Evolutionary conservation across 2,113 vertebrate genomes (phyloP), one percentile per base, ranked within the genome.

Genomic region (Antechinus flavipes): DNA sequence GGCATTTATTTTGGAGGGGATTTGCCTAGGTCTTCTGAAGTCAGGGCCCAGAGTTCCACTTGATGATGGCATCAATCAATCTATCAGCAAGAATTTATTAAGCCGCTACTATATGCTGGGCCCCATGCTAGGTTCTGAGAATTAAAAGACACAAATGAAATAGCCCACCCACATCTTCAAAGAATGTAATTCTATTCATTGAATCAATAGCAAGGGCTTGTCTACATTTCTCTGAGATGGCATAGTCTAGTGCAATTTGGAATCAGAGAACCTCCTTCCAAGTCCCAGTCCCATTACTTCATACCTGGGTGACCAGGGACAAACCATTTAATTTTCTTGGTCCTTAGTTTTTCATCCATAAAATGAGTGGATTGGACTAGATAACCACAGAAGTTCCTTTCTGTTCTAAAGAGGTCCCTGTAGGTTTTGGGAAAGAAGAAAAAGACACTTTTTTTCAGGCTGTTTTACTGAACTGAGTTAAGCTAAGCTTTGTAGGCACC

Each of bases 371-470:
- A 22, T 50, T 27, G 54, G 24, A 76, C 58, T 94, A 46, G 52
- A 90, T 54, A 11, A 89, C 26, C 55, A 49, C 58, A 49, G 91
- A 84, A 12, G 8, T 50, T 76, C 90, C 90, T 90, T 42, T 22
- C 30, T 55, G 19, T 55, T 94, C 92, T 92, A 49, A 90, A 92
- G 92, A 54, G 42, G 24, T 30, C 54, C 91, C 58, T 8, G 9
- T 26, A 58, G n/a, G 94, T 89, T 89, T 92, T 16, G 58, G 91
- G 35, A 76, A 93, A 93, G 53, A 91, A 49, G 58, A 55, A 89
- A 92, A 9, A 93, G 53, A 91, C 76, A 91, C 46, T 49, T 92
- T 46, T 46, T 94, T 91, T 97, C 93, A 89, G 91, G 27, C 94
- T 93, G 50, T 52, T 94, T 58, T 50, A 90, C 68, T 10, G n/a